Evolutionary conservation across 2,888 invertebrate species (phyloP).

Genomic region (Phyllotreta cruciferae): DNA sequence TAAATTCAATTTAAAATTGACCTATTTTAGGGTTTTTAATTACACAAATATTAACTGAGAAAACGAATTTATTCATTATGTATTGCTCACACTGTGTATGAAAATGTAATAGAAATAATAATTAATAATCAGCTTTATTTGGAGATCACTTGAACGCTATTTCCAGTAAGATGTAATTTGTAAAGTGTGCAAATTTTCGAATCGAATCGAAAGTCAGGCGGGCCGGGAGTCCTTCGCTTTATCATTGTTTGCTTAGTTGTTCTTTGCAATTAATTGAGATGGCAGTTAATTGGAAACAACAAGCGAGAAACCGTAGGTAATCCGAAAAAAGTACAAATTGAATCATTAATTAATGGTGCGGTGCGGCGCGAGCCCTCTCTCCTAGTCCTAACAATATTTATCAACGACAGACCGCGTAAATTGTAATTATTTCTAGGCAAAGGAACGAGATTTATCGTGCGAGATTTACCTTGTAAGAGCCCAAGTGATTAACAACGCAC

Average conservation of each 20-base stretch:
- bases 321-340: conserved; percentile 30
- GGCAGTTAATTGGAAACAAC: conserved; percentile 24
- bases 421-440: conserved; percentile 35
- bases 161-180: too few species aligned
- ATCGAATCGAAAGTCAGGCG: background rate
- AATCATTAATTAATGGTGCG: conserved; percentile 36
- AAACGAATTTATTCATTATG: too few species aligned
- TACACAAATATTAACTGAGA: too few species aligned
- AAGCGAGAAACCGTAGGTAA: conserved; percentile 24
- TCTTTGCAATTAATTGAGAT: conserved; percentile 18
- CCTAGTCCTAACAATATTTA: conserved; percentile 37
- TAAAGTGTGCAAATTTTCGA: too few species aligned
- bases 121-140: too few species aligned
- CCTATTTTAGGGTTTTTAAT: too few species aligned
- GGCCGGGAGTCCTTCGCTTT: conserved; percentile 1
- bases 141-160: too few species aligned
- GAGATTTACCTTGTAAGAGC: conserved; percentile 77
- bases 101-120: too few species aligned
- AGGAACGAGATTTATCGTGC: conserved; percentile 36
- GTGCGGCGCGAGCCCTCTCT: conserved; percentile 15
- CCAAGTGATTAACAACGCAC: conserved; percentile 89
- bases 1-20: too few species aligned
- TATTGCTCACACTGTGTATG: too few species aligned
- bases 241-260: conserved; percentile 4
- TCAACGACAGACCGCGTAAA: conserved; percentile 36